Evolutionary conservation across 2,113 vertebrate genomes (phyloP).

Genomic region (Empidonax alnorum): DNA sequence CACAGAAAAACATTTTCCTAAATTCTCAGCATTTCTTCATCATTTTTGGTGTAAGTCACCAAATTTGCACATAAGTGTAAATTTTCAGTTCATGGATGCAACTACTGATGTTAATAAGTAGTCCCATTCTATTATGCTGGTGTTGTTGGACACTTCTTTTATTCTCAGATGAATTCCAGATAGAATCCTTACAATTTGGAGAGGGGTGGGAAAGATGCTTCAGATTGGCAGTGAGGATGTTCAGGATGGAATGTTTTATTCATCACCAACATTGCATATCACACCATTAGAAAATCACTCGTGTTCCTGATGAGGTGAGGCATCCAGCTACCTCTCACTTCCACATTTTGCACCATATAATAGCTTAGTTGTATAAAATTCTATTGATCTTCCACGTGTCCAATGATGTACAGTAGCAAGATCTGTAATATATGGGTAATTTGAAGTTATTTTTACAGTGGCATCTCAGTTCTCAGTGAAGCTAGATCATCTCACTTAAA

Average conservation of each 20-base stretch:
- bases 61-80: not conserved
- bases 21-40: conserved; percentile 6
- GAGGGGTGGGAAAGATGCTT: not conserved
- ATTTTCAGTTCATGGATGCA: not conserved
- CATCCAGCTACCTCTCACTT: not conserved
- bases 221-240: not conserved
- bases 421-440: not conserved
- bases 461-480: conserved; percentile 5
- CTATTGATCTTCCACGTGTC: not conserved
- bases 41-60: not conserved
- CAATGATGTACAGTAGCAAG: not conserved
- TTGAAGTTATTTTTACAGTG: not conserved
- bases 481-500: not conserved
- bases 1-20: not conserved
- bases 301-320: not conserved
- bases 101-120: not conserved
- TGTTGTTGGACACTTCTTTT: not conserved
- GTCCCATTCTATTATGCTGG: not conserved
- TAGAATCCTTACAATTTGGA: not conserved
- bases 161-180: not conserved
- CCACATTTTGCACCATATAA: not conserved
- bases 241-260: not conserved
- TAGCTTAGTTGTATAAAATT: not conserved
- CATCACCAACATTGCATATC: not conserved
- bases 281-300: not conserved